A percentile compares a stretch with the other conserved stretches of the same genome.
phyloP scores from a whole-genome alignment of 2,888 invertebrate genomes.

The Ophion ellenae region DNA sequence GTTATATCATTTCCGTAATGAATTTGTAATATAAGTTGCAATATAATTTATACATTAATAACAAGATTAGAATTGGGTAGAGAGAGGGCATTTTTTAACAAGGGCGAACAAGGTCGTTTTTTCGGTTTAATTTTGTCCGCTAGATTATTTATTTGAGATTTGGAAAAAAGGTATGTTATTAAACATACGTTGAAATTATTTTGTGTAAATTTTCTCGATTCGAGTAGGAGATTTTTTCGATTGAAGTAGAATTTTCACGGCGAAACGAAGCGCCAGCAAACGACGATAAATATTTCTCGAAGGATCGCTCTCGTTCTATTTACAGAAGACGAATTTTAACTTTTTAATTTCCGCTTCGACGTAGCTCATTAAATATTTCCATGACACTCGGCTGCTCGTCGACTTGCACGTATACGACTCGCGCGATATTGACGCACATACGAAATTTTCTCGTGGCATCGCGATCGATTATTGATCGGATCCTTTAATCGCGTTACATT shows the following conservation, averaged over 20 bases:
- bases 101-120: too few relatives aligned
- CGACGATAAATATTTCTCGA: neutral
- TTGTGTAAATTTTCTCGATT: too few relatives aligned
- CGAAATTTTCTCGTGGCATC: slow-evolving; percentile 61
- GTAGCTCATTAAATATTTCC: slow-evolving; percentile 6
- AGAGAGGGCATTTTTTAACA: too few relatives aligned
- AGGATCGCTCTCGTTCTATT: neutral
- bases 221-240: neutral
- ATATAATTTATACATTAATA: too few relatives aligned
- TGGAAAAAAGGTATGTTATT: too few relatives aligned
- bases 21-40: too few relatives aligned
- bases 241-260: neutral
- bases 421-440: neutral
- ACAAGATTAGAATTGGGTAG: too few relatives aligned
- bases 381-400: neutral
- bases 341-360: slow-evolving; percentile 11
- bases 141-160: too few relatives aligned
- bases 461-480: slow-evolving; percentile 78
- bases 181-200: too few relatives aligned
- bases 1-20: too few relatives aligned
- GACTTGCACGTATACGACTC: neutral
- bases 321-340: neutral
- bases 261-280: neutral
- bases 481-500: slow-evolving; percentile 77
- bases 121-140: too few relatives aligned